Evolutionary conservation across 2,113 vertebrate species (phyloP).

Genomic region (Tapirus terrestris): DNA sequence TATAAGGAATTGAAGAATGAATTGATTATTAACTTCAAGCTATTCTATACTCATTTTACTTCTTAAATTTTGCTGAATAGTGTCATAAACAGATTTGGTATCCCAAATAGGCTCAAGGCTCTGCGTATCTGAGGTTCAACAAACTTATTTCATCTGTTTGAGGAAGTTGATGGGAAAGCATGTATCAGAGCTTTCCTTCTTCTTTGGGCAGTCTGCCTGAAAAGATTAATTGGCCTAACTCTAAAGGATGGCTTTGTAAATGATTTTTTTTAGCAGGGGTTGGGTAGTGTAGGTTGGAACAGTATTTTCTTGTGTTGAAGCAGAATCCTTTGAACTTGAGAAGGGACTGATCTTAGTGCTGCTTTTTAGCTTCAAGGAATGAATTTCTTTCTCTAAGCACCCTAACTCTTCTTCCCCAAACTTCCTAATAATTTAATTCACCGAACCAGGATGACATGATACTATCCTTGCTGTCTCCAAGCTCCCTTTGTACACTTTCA

Average conservation of each 20-base stretch:
- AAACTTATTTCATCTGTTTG: not conserved
- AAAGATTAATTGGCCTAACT: constrained; percentile 50
- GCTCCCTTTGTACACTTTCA: constrained; percentile 70
- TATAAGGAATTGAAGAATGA: not conserved
- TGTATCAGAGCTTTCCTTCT: not conserved
- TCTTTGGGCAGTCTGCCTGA: constrained; percentile 7
- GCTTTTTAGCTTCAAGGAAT: constrained; percentile 53
- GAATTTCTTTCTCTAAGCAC: constrained; percentile 4
- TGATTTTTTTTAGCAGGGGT: constrained; percentile 22
- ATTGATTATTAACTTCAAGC: constrained; percentile 21
- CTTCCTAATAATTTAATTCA: constrained; percentile 79
- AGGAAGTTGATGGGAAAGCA: not conserved
- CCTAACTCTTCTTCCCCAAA: constrained; percentile 35
- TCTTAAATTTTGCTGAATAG: constrained; percentile 15
- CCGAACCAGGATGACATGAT: constrained; percentile 69
- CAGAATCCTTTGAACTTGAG: constrained; percentile 42
- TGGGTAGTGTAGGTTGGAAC: not conserved
- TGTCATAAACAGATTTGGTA: not conserved
- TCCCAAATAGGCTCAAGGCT: not conserved
- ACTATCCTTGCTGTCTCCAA: constrained; percentile 33
- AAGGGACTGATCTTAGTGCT: not conserved
- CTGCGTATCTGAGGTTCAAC: not conserved
- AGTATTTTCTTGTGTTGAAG: constrained; percentile 40
- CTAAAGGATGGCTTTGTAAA: constrained; percentile 49
- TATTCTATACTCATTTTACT: not conserved